Percentiles rank a stretch among this genome's conserved stretches.
Conservation (phyloP, 1,140 invertebrate species). For the Zophobas atratus region DNA sequence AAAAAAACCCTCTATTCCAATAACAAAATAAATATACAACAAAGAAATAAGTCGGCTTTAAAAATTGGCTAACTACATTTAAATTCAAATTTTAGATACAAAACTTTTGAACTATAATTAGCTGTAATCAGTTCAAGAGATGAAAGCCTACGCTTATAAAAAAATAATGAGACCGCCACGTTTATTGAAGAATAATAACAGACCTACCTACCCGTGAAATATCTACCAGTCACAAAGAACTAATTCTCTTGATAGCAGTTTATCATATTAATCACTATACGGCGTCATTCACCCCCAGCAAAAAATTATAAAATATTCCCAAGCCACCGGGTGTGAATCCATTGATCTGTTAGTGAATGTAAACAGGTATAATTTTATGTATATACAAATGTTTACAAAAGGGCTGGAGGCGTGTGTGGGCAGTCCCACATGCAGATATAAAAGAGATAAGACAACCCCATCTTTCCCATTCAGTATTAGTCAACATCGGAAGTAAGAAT, state of each 20-base stretch:
- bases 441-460: conserved; percentile 1
- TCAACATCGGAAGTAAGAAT: neutral
- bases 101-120: too few species aligned
- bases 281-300: neutral
- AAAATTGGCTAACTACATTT: too few species aligned
- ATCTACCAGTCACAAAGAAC: conserved; percentile 42
- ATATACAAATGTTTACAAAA: conserved; percentile 22
- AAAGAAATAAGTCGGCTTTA: too few species aligned
- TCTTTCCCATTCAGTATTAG: neutral
- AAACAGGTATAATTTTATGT: conserved; percentile 22
- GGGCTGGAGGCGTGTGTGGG: conserved; percentile 7
- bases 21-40: too few species aligned
- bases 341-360: conserved; percentile 16
- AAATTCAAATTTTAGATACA: too few species aligned
- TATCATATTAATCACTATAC: neutral
- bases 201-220: too few species aligned
- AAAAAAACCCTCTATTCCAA: too few species aligned
- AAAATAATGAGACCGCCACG: too few species aligned
- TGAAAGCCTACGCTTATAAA: too few species aligned
- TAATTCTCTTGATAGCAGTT: neutral
- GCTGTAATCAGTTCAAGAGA: too few species aligned
- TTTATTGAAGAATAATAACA: too few species aligned
- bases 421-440: conserved; percentile 17
- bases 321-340: conserved; percentile 1
- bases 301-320: conserved; percentile 25